Percentiles rank a stretch among this genome's conserved stretches.
Evolutionary conservation across 2,113 vertebrate species (phyloP).

Genomic region (Sinocyclocheilus maitianheensis): DNA sequence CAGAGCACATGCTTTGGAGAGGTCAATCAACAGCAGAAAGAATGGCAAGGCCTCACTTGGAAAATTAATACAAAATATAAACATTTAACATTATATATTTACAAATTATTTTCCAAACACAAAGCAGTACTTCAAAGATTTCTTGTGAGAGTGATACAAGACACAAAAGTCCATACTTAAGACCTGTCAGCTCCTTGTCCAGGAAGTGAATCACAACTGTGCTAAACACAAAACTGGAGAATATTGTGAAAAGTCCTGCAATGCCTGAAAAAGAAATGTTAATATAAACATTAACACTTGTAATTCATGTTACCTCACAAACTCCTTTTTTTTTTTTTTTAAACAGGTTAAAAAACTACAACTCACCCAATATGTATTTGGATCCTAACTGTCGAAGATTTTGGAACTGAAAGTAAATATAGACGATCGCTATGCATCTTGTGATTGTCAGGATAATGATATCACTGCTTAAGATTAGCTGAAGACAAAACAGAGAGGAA

Average conservation of each 20-base stretch:
- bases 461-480: slow-evolving; percentile 96
- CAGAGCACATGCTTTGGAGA: slow-evolving; percentile 93
- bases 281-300: neutral
- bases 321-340: neutral
- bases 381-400: slow-evolving; percentile 95
- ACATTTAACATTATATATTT: neutral
- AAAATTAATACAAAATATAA: slow-evolving; percentile 20
- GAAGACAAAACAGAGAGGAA: slow-evolving; percentile 38
- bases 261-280: slow-evolving; percentile 77
- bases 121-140: neutral
- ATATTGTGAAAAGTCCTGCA: slow-evolving; percentile 97
- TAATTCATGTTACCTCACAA: neutral
- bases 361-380: slow-evolving; percentile 94
- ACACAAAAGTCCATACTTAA: slow-evolving; percentile 83
- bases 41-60: slow-evolving; percentile 93
- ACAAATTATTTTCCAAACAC: neutral
- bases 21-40: slow-evolving; percentile 94
- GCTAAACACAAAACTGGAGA: slow-evolving; percentile 98
- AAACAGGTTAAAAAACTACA: neutral
- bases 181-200: slow-evolving; percentile 93
- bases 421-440: slow-evolving; percentile 94
- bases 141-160: neutral
- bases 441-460: slow-evolving; percentile 98
- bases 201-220: slow-evolving; percentile 97
- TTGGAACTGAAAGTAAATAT: slow-evolving; percentile 99